Evolutionary conservation across 2,113 vertebrate genomes (phyloP), one percentile per base, ranked within the genome.

Genomic region (Melanocharis versteri): DNA sequence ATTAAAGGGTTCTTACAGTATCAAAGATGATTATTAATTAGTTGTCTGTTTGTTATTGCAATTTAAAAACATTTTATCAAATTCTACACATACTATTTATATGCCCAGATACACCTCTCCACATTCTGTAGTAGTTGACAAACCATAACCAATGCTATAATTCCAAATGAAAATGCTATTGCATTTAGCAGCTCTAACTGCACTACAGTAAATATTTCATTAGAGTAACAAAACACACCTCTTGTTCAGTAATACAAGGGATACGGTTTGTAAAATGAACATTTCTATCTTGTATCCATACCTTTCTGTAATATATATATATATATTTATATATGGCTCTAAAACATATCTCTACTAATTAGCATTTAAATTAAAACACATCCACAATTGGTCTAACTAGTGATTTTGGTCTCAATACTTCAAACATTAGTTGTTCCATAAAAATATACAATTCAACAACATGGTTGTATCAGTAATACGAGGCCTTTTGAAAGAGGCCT

Each of bases 301-400:
- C 24, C 51, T 73, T 93, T 95, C 89, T 97, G 96, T 95, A 93
- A 97, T 96, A 98, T 95, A 98, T 92, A 97, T 97, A 98, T 94
- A 98, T 93, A 97, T 92, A 96, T 92, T 81, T 93, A 56, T 96
- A 95, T 96, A 96, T 87, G 86, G 53, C 93, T 98, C 95, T 97
- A 98, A 95, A 97, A 72, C 92, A 97, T 89, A 95, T 76, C 86
- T 97, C 95, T 97, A 98, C 82, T 95, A 96, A 93, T 93, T 97
- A 97, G 97, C 93, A 98, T 92, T 98, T 98, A 98, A 98, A 98
- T 97, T 98, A 98, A 97, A 96, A 94, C 93, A 98, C 93, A 87
- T 81, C 96, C 96, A 96, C 97, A 65, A 96, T 58, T 97, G 71
- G 89, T 93, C 96, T 97, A 97, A 90, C 97, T 96, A 94, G 48